Base-by-base conservation (phyloP, 2,113 vertebrate species). In the Misgurnus mizolepis region DNA sequence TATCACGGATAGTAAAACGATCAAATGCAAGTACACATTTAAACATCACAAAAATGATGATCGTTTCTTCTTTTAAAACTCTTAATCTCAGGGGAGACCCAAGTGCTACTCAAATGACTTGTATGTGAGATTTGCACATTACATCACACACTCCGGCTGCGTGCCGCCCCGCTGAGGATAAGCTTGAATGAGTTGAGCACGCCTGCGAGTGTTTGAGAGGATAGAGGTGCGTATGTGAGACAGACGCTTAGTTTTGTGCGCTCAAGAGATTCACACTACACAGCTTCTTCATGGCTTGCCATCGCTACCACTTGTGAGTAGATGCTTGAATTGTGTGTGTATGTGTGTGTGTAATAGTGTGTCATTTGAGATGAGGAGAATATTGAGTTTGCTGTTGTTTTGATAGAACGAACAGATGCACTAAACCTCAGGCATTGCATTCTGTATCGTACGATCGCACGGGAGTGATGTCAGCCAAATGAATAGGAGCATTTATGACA, bases 231-330 rank as follows among this genome's bases (percentile, higher is more conserved):
- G 62, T 62, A 78, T 45, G 83, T 7, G 18, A 72, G 67, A 72
- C 78, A 18, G 58, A 80, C 67, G 73, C 64, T 75, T 79, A 75
- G 78, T 70, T 69, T 79, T 50, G 12, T 40, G 14, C 55, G 78
- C 47, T 82, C 85, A 84, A 80, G 89, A 80, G 58, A 82, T 60
- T 82, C 75, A 87, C 71, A 58, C 82, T 83, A 10, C 84, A 87
- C 83, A 87, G 87, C 64, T 86, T 85, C 41, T 91, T 90, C 86
- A 96, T 97, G 96, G 94, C 94, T 83, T 95, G 93, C 91, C 91
- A 95, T 91, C 92, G 92, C 89, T 95, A 93, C 92, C 93, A 94
- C 91, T 94, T 94, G 96, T 98, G 92, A 98, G 96, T 98, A 96
- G 88, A 66, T 49, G 18, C 41, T 49, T 67, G 22, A 58, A 39